These are phyloP conservation scores for Regulus satrapa DNA, from an alignment of 2,113 vertebrate species.

Conservation along the genomic window DNA sequence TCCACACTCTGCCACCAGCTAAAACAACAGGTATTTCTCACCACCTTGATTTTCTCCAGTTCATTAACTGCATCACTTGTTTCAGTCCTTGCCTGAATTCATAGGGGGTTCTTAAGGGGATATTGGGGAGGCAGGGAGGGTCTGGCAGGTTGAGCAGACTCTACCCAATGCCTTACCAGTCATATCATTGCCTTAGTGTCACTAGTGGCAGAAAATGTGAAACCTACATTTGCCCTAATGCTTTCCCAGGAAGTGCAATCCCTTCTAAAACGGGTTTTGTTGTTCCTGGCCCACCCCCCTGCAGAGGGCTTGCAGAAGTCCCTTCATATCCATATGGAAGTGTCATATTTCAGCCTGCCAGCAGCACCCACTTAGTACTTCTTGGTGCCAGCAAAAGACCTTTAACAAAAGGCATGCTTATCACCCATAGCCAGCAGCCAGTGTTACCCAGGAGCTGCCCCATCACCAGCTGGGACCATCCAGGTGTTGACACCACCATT, in stretches of 20 bases:
- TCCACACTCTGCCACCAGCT: not conserved
- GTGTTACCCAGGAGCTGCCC: not conserved
- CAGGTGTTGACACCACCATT: not conserved
- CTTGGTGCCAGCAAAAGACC: not conserved
- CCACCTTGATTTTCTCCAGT: not conserved
- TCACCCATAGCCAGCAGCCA: not conserved
- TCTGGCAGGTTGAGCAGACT: not conserved
- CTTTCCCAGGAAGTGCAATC: not conserved
- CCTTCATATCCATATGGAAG: not conserved
- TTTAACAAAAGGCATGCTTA: not conserved
- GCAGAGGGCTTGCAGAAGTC: not conserved
- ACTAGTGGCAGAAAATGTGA: not conserved
- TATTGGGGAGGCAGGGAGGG: not conserved
- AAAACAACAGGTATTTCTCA: not conserved
- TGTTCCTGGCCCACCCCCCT: not conserved
- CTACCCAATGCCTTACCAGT: not conserved
- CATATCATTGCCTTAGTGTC: not conserved
- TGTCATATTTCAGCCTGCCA: not conserved
- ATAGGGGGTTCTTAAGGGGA: not conserved
- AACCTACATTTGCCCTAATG: not conserved
- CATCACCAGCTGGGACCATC: not conserved
- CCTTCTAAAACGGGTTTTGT: not conserved
- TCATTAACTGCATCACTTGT: not conserved
- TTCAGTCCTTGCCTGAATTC: not conserved
- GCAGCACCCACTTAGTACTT: not conserved